phyloP scores from a whole-genome alignment of 2,888 invertebrate species.

The Amaurobius ferox region DNA sequence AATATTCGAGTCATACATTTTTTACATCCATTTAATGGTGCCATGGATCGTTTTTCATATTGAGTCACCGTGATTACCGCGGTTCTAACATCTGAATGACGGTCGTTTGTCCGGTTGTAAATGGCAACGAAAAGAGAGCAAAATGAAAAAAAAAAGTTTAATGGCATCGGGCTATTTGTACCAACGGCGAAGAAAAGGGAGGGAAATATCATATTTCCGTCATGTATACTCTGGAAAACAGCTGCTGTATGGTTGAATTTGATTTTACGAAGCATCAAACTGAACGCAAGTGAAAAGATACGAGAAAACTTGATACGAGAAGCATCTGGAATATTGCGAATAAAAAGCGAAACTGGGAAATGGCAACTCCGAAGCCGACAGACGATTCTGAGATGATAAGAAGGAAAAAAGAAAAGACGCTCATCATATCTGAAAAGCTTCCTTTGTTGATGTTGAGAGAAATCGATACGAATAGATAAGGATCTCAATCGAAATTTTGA shows the following conservation, averaged over 20 bases:
- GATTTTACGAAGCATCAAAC: slow-evolving; percentile 1
- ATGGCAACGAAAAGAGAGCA: background rate
- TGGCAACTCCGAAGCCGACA: background rate
- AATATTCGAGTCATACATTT: background rate
- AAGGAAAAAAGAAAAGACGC: background rate
- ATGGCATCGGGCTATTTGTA: background rate
- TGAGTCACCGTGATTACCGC: background rate
- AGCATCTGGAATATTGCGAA: background rate
- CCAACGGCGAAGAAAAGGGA: background rate
- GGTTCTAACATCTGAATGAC: background rate
- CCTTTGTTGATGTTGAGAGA: background rate
- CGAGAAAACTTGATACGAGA: background rate
- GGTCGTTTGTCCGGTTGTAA: slow-evolving; percentile 7
- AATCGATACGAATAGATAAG: too few species aligned
- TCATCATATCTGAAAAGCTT: background rate
- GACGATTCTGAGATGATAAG: background rate
- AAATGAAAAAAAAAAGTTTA: background rate
- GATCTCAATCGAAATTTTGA: too few species aligned
- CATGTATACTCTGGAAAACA: background rate
- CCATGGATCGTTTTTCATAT: background rate
- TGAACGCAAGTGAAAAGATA: background rate
- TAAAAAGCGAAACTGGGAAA: background rate
- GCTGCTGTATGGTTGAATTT: slow-evolving; percentile 1
- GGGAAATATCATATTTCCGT: background rate
- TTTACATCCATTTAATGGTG: background rate